Conservation (phyloP, 2,888 invertebrate species). For the Drosophila lutescens region DNA sequence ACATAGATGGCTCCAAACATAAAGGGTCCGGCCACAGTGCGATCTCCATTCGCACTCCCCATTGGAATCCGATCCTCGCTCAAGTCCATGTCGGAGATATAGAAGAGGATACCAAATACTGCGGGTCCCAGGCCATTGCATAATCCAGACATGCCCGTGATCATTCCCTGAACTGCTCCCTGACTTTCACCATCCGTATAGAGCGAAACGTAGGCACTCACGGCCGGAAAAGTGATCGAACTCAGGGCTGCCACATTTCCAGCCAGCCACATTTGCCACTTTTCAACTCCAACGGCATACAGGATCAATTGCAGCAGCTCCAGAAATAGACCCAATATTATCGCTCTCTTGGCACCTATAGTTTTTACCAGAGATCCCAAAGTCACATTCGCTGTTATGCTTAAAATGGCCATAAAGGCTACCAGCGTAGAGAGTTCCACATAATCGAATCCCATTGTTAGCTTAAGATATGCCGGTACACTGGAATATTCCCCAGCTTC, state of each 20-base stretch:
- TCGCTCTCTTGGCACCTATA: conserved; percentile 97
- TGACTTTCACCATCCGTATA: conserved; percentile 98
- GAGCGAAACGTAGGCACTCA: conserved; percentile 98
- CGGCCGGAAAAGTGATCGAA: conserved; percentile 98
- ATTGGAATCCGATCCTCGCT: conserved; percentile 88
- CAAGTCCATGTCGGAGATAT: conserved; percentile 98
- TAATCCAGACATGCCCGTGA: conserved; percentile 98
- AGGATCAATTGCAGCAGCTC: conserved; percentile 98
- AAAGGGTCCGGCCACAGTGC: conserved; percentile 96
- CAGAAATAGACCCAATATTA: conserved; percentile 97
- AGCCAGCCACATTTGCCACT: conserved; percentile 99
- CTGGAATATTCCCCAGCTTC: conserved; percentile 99
- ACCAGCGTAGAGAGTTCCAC: conserved; percentile 99
- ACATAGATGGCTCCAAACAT: conserved; percentile 98
- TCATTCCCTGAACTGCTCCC: conserved; percentile 98
- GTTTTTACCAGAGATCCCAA: conserved; percentile 90
- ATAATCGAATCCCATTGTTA: conserved; percentile 98
- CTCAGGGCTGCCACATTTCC: conserved; percentile 98
- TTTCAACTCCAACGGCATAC: conserved; percentile 98
- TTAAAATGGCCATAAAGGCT: conserved; percentile 97
- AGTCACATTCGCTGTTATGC: conserved; percentile 96
- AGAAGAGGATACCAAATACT: conserved; percentile 99
- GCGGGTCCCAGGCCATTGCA: conserved; percentile 99
- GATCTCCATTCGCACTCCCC: conserved; percentile 82
- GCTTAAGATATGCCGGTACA: conserved; percentile 99